Percentiles rank a stretch among this genome's conserved stretches.
Conservation (phyloP, 2,113 vertebrate genomes). For the Octodon degus region DNA sequence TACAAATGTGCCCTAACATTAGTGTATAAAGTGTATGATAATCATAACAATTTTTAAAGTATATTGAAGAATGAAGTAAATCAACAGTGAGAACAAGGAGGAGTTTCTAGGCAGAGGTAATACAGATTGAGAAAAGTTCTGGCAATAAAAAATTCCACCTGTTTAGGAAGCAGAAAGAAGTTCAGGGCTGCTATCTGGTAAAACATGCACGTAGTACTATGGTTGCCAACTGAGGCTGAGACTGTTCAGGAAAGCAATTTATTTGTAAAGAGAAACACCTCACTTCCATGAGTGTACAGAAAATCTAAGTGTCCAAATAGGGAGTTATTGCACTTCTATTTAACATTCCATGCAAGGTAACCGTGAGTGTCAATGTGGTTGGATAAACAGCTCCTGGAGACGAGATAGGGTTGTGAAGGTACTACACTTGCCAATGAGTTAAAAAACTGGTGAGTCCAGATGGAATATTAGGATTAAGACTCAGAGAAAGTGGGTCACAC, state of each 20-base stretch:
- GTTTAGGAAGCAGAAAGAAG: not conserved
- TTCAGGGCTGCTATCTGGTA: not conserved
- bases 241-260: not conserved
- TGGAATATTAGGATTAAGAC: not conserved
- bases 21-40: not conserved
- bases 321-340: not conserved
- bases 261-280: not conserved
- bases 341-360: not conserved
- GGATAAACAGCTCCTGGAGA: not conserved
- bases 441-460: not conserved
- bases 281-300: not conserved
- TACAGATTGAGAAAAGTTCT: not conserved
- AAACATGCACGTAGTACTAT: not conserved
- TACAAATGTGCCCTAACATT: not conserved
- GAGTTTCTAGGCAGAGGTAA: not conserved
- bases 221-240: not conserved
- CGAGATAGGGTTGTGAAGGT: not conserved
- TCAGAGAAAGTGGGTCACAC: not conserved
- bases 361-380: not conserved
- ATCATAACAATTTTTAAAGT: not conserved
- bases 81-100: not conserved
- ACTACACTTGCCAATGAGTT: not conserved
- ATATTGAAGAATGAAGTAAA: not conserved
- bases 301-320: not conserved
- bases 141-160: not conserved